Conservation (phyloP, 1,140 invertebrate genomes). For the Antheraea mylitta region DNA sequence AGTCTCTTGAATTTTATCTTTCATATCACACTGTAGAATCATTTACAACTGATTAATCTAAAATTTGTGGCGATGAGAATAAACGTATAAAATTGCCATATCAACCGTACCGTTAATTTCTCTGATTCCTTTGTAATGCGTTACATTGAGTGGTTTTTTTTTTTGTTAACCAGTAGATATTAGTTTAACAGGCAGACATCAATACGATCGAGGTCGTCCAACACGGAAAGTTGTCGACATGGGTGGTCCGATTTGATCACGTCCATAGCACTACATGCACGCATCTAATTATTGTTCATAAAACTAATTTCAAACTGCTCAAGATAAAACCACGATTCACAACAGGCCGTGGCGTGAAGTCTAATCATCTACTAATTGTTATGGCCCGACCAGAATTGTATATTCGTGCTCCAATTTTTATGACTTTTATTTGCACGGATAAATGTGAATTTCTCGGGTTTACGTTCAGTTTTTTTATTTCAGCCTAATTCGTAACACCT, state of each 20-base stretch:
- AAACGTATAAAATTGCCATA: background rate
- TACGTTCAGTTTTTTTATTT: too few relatives aligned
- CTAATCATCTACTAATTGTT: background rate
- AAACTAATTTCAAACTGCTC: slow-evolving; percentile 7
- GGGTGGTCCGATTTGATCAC: slow-evolving; percentile 47
- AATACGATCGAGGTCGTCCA: slow-evolving; percentile 29
- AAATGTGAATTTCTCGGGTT: too few relatives aligned
- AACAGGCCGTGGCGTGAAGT: background rate
- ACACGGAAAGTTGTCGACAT: slow-evolving; percentile 24
- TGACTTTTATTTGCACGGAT: too few relatives aligned
- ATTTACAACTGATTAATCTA: background rate
- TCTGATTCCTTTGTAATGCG: background rate
- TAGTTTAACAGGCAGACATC: slow-evolving; percentile 26
- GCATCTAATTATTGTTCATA: slow-evolving; percentile 38
- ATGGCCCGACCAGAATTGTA: background rate
- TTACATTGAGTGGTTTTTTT: background rate
- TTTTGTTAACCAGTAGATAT: background rate
- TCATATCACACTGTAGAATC: background rate
- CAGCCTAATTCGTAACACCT: too few relatives aligned
- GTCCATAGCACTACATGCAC: slow-evolving; percentile 36
- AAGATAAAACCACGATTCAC: slow-evolving; percentile 3
- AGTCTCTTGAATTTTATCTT: background rate
- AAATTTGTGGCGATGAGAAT: background rate
- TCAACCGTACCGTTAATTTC: background rate
- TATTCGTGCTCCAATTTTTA: too few relatives aligned